A percentile compares a stretch with the other conserved stretches of the same genome.
Conservation (phyloP, 2,888 invertebrate species). For the Omphaloscelis lunosa region DNA sequence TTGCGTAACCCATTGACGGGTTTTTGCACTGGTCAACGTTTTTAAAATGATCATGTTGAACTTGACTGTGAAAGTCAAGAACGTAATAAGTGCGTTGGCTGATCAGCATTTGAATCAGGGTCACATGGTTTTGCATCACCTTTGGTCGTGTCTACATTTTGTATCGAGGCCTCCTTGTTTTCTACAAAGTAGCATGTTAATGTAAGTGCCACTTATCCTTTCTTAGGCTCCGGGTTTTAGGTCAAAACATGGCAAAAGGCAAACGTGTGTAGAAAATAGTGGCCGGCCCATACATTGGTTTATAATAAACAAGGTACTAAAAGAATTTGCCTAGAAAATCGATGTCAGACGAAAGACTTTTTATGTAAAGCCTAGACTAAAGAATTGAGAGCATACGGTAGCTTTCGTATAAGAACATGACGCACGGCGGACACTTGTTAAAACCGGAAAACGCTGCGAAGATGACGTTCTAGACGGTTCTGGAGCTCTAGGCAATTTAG, state of each 20-base stretch:
- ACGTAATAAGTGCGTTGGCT: constrained; percentile 62
- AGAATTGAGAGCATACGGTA: neutral
- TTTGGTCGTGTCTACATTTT: constrained; percentile 40
- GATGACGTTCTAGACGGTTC: neutral
- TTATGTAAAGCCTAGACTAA: constrained; percentile 3
- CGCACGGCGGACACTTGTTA: neutral
- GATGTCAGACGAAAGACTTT: constrained; percentile 5
- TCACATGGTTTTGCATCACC: constrained; percentile 61
- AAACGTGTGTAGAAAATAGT: constrained; percentile 45
- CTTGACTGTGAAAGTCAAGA: constrained; percentile 69
- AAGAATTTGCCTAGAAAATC: constrained; percentile 15
- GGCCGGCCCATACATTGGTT: neutral
- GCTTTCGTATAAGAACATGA: neutral
- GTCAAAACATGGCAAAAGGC: constrained; percentile 45
- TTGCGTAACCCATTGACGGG: constrained; percentile 58
- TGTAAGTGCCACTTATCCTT: constrained; percentile 61
- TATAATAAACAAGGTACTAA: neutral
- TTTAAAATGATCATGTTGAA: constrained; percentile 66
- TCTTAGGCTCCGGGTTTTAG: constrained; percentile 50
- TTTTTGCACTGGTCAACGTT: constrained; percentile 54
- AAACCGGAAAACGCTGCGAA: constrained; percentile 7
- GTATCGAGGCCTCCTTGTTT: constrained; percentile 57
- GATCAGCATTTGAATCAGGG: constrained; percentile 67
- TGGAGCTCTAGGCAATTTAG: constrained; percentile 1
- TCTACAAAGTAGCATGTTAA: constrained; percentile 59